Percentiles rank a stretch among this genome's conserved stretches.
Evolutionary conservation across 2,113 vertebrate genomes (phyloP).

Genomic region (Corythoichthys haematopterus): DNA sequence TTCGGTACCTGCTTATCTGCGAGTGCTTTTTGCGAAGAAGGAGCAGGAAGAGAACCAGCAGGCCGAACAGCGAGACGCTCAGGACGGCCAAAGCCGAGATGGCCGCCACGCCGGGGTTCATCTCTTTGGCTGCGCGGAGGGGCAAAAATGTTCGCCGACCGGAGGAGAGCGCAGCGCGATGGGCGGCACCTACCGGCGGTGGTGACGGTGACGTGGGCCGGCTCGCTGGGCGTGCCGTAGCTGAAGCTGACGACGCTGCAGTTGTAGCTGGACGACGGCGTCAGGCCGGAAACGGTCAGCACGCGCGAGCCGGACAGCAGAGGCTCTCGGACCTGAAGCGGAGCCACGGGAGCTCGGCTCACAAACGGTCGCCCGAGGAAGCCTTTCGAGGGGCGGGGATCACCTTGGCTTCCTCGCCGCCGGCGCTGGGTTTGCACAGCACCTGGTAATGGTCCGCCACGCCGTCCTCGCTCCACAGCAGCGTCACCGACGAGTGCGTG

Average conservation of each 20-base stretch:
- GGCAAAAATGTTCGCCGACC: no score
- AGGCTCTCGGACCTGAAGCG: constrained; percentile 71
- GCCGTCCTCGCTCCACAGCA: constrained; percentile 93
- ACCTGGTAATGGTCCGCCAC: constrained; percentile 90
- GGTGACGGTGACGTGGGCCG: constrained; percentile 79
- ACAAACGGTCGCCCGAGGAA: no score
- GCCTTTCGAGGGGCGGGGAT: background rate
- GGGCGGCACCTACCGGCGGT: constrained; percentile 76
- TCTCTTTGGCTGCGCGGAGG: constrained; percentile 76
- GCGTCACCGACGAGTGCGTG: constrained; percentile 84
- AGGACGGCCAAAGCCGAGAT: constrained; percentile 88
- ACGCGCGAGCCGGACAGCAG: constrained; percentile 78
- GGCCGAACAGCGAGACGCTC: constrained; percentile 83
- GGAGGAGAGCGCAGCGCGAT: no score
- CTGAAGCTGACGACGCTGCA: constrained; percentile 89
- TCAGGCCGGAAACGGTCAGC: constrained; percentile 80
- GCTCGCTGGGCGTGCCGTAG: constrained; percentile 82
- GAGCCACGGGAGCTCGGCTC: no score
- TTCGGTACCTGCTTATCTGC: constrained; percentile 75
- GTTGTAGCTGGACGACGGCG: constrained; percentile 85
- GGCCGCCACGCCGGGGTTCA: constrained; percentile 90
- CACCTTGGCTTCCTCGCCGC: constrained; percentile 74
- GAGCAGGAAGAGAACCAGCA: constrained; percentile 85
- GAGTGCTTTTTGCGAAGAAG: constrained; percentile 89
- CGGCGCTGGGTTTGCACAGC: constrained; percentile 72